Evolutionary conservation across 2,113 vertebrate species (phyloP), one percentile per base, ranked within the genome.

Genomic region (Potamarius usumacintae): DNA sequence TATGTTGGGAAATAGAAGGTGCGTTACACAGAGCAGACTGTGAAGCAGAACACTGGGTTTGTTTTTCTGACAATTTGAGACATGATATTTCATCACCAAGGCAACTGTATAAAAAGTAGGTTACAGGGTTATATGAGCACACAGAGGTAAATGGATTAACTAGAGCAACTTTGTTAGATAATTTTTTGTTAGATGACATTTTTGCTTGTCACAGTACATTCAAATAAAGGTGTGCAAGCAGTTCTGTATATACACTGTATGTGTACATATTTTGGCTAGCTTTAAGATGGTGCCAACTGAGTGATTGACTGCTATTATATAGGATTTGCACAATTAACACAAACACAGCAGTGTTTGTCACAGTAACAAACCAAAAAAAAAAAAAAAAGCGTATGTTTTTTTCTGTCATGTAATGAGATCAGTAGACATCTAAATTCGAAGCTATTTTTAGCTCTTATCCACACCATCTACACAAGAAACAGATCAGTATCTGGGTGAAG

Each of bases 41-140:
- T 65, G 27, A 88, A 89, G 58, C 34, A 67, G 81, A 89, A 86
- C 83, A 88, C 11, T 58, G 82, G 60, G 86, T 90, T 84, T 74
- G 82, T 90, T 85, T 87, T 79, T 62, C 42, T 82, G 72, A 83
- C 72, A 87, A 27, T 92, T 53, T 34, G 20, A 88, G 82, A 87
- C 81, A 87, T 90, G 30, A 85, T 86, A 86, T 85, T 86, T 84
- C 90, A 89, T 91, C 85, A 90, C 91, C 85, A 89, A 77, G 86
- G 89, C 88, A 92, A 90, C 90, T 50, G 76, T 52, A 92, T 85
- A 27, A 88, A 90, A 92, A 92, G 86, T 91, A 92, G 88, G 89
- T 86, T 91, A 84, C 65, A 34, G 53, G 82, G 67, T 53, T 85
- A 71, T 87, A 79, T 72, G 52, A 48, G 83, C 69, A 27, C 76